These are phyloP conservation scores for Polymixis lichenea DNA, from an alignment of 2,888 invertebrate genomes.

Conservation along the genomic window DNA sequence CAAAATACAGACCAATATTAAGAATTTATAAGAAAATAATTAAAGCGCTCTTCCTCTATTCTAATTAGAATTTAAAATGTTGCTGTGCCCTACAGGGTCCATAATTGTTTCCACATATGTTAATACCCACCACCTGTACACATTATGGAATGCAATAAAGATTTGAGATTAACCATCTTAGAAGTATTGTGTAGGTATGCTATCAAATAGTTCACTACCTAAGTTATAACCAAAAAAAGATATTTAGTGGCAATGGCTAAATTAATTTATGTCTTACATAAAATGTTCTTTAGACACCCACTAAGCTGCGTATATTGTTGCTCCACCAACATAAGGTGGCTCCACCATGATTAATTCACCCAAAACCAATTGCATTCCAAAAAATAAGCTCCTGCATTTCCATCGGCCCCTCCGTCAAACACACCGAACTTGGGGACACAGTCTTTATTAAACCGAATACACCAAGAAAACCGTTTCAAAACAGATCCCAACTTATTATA, in stretches of 20 bases:
- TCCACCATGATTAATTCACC: constrained; percentile 28
- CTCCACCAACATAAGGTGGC: background rate
- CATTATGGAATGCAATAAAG: too few relatives aligned
- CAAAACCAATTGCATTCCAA: constrained; percentile 60
- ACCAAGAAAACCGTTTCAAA: constrained; percentile 68
- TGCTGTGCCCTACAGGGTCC: too few relatives aligned
- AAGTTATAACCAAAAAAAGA: background rate
- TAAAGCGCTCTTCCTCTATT: too few relatives aligned
- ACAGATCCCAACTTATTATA: constrained; percentile 86
- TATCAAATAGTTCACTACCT: background rate
- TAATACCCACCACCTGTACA: too few relatives aligned
- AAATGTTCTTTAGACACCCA: background rate
- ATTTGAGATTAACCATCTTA: too few relatives aligned
- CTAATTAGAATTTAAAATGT: too few relatives aligned
- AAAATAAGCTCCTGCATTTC: constrained; percentile 61
- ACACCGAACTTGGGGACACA: constrained; percentile 62
- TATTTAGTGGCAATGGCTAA: background rate
- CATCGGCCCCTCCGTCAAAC: constrained; percentile 48
- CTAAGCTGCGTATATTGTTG: background rate
- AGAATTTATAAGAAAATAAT: too few relatives aligned
- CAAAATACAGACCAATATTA: too few relatives aligned
- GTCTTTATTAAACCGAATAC: constrained; percentile 69
- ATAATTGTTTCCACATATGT: too few relatives aligned
- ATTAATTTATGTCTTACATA: background rate
- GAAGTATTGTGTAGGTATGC: background rate